These are phyloP conservation scores for Ferrisia virgata DNA, from an alignment of 2,888 invertebrate species.

Conservation along the genomic window DNA sequence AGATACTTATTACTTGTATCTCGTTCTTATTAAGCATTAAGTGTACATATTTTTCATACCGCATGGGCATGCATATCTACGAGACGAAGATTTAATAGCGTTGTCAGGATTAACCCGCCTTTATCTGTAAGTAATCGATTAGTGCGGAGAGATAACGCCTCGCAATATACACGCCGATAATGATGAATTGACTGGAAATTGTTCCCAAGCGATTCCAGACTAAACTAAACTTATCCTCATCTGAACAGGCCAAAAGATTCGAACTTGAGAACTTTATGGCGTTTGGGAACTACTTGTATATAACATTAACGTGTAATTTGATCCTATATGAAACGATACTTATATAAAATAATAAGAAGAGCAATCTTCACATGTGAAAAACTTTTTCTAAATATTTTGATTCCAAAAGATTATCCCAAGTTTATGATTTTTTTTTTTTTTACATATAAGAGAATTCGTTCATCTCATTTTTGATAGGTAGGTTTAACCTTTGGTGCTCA, in stretches of 20 bases:
- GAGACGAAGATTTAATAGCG: neutral
- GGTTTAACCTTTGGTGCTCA: neutral
- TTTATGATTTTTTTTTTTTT: no score
- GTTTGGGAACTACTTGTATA: neutral
- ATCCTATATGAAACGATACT: neutral
- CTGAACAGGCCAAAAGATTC: neutral
- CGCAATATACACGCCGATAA: neutral
- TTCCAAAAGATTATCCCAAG: neutral
- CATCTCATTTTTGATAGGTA: neutral
- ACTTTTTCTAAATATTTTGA: slow-evolving; percentile 22
- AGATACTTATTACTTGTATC: no score
- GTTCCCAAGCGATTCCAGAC: neutral
- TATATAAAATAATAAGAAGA: neutral
- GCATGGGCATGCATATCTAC: no score
- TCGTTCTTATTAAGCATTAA: no score
- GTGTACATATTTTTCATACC: neutral
- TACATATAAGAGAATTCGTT: no score
- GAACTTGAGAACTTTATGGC: neutral
- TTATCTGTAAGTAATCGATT: neutral
- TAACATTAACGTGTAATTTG: slow-evolving; percentile 7
- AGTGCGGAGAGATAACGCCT: neutral
- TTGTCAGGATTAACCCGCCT: neutral
- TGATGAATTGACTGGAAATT: slow-evolving; percentile 23
- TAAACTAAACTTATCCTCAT: neutral
- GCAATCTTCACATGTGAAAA: neutral